Evolutionary conservation across 92 coral and sea anemone genomes (phyloP).

Genomic region (Scolanthus callimorphus): DNA sequence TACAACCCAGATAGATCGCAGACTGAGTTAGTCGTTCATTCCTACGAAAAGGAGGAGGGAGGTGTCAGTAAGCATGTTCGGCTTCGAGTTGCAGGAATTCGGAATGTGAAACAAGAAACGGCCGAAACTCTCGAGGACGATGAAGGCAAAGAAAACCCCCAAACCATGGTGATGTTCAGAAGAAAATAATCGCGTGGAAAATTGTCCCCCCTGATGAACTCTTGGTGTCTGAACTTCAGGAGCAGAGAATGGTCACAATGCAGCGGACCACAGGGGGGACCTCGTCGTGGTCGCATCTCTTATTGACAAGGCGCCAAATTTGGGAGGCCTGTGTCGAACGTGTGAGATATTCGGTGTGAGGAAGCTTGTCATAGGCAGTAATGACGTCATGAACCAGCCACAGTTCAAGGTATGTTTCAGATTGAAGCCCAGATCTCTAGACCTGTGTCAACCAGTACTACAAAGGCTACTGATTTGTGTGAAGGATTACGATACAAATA

Average conservation of each 20-base stretch:
- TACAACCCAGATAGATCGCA: conserved; percentile 49
- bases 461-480: too few species aligned
- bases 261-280: conserved; percentile 58
- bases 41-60: conserved; percentile 21
- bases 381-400: conserved; percentile 67
- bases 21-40: conserved; percentile 16
- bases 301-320: conserved; percentile 94
- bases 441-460: too few species aligned
- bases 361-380: conserved; percentile 73
- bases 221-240: conserved; percentile 61
- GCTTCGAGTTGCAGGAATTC: conserved; percentile 35
- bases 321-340: conserved; percentile 96
- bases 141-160: conserved; percentile 8
- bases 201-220: conserved; percentile 86
- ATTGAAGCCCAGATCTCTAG: too few species aligned
- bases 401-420: conserved; percentile 68
- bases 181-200: conserved; percentile 96
- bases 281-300: conserved; percentile 94
- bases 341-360: conserved; percentile 96
- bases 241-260: conserved; percentile 60
- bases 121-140: too few species aligned
- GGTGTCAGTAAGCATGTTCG: conserved; percentile 28
- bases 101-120: too few species aligned
- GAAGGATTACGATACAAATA: too few species aligned
- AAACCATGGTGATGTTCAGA: conserved; percentile 63